These are phyloP conservation scores for Tetrao urogallus DNA, from an alignment of 2,113 vertebrate genomes.

Conservation along the genomic window DNA sequence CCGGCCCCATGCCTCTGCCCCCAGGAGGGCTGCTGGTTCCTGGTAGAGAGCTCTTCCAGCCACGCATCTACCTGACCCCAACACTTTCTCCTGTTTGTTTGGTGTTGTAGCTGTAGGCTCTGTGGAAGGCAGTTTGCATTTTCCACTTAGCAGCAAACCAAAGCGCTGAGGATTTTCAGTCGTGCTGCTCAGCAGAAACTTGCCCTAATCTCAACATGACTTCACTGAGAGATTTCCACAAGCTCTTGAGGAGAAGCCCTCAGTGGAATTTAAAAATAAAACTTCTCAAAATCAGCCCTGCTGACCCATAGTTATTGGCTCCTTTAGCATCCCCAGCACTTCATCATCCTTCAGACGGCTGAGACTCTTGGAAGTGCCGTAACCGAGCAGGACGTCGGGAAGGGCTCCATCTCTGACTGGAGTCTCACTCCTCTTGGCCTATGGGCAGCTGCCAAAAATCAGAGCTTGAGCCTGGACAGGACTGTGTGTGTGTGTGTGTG, in stretches of 20 bases:
- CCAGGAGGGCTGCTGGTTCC: neutral
- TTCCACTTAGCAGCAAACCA: neutral
- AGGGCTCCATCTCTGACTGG: neutral
- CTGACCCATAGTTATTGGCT: conserved; percentile 27
- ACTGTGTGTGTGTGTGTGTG: neutral
- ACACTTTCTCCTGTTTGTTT: conserved; percentile 49
- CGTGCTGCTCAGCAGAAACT: neutral
- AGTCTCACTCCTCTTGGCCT: neutral
- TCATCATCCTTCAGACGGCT: conserved; percentile 38
- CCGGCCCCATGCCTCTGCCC: neutral
- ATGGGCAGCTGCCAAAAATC: conserved; percentile 17
- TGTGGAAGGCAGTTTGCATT: neutral
- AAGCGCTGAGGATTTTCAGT: neutral
- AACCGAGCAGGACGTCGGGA: neutral
- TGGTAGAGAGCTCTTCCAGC: conserved; percentile 37
- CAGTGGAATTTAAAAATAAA: conserved; percentile 44
- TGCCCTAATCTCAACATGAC: neutral
- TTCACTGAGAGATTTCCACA: conserved; percentile 29
- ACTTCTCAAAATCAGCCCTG: conserved; percentile 4
- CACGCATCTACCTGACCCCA: conserved; percentile 40
- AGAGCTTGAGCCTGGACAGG: neutral
- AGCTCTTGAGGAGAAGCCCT: neutral
- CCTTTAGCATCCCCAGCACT: conserved; percentile 6
- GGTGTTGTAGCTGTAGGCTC: neutral
- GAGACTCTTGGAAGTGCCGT: conserved; percentile 24